These are phyloP conservation scores for Psephotus haematonotus DNA, from an alignment of 2,113 vertebrate species.

Conservation along the genomic window DNA sequence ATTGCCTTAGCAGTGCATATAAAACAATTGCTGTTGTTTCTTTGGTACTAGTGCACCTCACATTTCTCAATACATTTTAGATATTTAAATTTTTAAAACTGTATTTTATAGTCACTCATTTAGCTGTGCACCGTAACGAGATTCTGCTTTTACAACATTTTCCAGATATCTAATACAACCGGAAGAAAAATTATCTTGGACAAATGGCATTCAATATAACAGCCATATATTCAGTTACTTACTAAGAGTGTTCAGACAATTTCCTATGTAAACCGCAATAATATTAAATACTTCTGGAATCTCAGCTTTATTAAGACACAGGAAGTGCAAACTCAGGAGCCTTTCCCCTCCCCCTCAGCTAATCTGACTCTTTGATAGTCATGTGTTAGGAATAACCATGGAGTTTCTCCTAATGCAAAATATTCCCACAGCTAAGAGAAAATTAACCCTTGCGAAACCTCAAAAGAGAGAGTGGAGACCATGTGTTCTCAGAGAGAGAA, in stretches of 20 bases:
- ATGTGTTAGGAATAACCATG: conserved; percentile 77
- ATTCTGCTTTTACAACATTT: conserved; percentile 70
- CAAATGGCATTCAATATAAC: conserved; percentile 50
- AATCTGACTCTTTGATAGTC: conserved; percentile 79
- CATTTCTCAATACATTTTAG: conserved; percentile 64
- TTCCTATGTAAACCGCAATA: conserved; percentile 77
- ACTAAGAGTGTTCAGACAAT: conserved; percentile 73
- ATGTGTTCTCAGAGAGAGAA: neutral
- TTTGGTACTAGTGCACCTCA: conserved; percentile 67
- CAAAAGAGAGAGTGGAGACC: neutral
- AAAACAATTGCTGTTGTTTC: conserved; percentile 83
- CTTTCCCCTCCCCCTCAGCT: conserved; percentile 63
- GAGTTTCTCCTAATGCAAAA: conserved; percentile 65
- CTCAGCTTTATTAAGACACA: conserved; percentile 76
- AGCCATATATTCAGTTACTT: conserved; percentile 65
- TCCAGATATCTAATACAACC: conserved; percentile 66
- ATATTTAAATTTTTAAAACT: conserved; percentile 65
- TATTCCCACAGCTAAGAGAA: conserved; percentile 74
- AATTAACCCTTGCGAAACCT: conserved; percentile 72
- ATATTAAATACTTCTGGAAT: conserved; percentile 80
- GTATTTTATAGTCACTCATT: conserved; percentile 69
- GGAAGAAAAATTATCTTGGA: conserved; percentile 66
- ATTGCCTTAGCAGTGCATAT: conserved; percentile 76
- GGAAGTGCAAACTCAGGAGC: conserved; percentile 75
- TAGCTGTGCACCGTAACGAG: conserved; percentile 58